A percentile compares a stretch with the other conserved stretches of the same genome.
phyloP scores from a whole-genome alignment of 2,888 invertebrate species.

The Napeogenes sylphis region DNA sequence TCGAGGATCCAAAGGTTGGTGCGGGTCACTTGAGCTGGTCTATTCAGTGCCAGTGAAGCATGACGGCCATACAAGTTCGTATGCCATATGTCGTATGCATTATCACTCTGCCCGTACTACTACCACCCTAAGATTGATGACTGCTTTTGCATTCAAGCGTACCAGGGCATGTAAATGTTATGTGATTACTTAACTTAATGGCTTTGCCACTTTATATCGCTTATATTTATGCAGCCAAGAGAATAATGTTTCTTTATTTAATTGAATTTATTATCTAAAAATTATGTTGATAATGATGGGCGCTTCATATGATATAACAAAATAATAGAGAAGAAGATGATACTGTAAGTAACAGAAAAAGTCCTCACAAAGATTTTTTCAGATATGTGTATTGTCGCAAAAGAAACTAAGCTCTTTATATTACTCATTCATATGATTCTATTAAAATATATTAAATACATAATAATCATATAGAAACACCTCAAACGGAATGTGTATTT shows the following conservation, averaged over 20 bases:
- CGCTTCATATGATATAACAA: too few relatives aligned
- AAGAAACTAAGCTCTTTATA: too few relatives aligned
- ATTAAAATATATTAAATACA: too few relatives aligned
- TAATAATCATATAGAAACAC: too few relatives aligned
- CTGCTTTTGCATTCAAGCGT: conserved; percentile 67
- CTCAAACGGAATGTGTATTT: too few relatives aligned
- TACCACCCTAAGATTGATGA: conserved; percentile 73
- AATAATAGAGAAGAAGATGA: too few relatives aligned
- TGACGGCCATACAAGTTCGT: conserved; percentile 48
- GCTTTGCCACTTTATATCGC: conserved; percentile 35
- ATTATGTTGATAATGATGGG: too few relatives aligned
- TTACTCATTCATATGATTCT: too few relatives aligned
- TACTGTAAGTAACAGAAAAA: too few relatives aligned
- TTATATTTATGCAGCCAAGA: not conserved
- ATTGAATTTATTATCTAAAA: too few relatives aligned
- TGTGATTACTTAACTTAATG: conserved; percentile 71
- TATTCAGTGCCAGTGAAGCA: conserved; percentile 57
- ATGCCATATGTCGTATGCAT: conserved; percentile 73
- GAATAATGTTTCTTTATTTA: not conserved
- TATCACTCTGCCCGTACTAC: conserved; percentile 44
- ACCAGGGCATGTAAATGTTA: conserved; percentile 76
- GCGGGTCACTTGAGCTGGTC: conserved; percentile 56
- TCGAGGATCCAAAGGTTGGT: conserved; percentile 53
- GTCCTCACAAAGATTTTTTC: too few relatives aligned
- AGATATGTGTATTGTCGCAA: too few relatives aligned